Percentiles rank a stretch among this genome's conserved stretches.
Evolutionary conservation across 1,140 invertebrate genomes (phyloP).

Genomic region (Drosophila funebris): DNA sequence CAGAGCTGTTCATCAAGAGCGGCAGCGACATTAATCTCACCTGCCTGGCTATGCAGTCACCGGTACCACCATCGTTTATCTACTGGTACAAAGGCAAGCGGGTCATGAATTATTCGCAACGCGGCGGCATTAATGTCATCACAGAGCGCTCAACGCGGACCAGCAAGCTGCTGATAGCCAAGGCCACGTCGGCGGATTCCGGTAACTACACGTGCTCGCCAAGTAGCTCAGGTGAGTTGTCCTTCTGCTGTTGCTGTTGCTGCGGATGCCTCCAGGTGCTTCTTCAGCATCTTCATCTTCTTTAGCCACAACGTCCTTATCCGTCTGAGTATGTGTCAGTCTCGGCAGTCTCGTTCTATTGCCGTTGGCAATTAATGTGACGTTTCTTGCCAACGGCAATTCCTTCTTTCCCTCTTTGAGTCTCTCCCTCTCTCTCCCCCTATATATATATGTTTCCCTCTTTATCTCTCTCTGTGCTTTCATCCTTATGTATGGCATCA

Average conservation of each 20-base stretch:
- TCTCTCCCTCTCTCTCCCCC: background rate
- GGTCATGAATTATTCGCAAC: slow-evolving; percentile 94
- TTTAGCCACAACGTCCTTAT: slow-evolving; percentile 39
- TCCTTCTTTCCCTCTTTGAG: background rate
- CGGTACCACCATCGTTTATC: slow-evolving; percentile 94
- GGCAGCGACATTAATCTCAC: slow-evolving; percentile 96
- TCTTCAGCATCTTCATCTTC: slow-evolving; percentile 17
- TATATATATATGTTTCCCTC: no score
- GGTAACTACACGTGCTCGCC: slow-evolving; percentile 95
- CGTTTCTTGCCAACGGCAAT: slow-evolving; percentile 50
- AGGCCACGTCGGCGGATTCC: slow-evolving; percentile 90
- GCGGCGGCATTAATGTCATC: slow-evolving; percentile 93
- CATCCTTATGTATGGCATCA: slow-evolving; percentile 28
- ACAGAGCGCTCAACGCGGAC: slow-evolving; percentile 94
- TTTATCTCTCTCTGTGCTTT: background rate
- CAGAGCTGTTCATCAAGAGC: slow-evolving; percentile 93
- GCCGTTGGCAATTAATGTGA: slow-evolving; percentile 56
- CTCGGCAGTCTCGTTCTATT: slow-evolving; percentile 40
- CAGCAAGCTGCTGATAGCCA: slow-evolving; percentile 91
- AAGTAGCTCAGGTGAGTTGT: slow-evolving; percentile 85
- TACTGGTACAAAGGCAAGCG: slow-evolving; percentile 95
- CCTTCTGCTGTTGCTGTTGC: background rate
- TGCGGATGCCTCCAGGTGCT: background rate
- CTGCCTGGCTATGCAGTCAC: slow-evolving; percentile 93
- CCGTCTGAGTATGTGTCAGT: slow-evolving; percentile 42